Evolutionary conservation across 2,888 invertebrate species (phyloP), one percentile per base, ranked within the genome.

Genomic region (Eugnorisma glareosa): DNA sequence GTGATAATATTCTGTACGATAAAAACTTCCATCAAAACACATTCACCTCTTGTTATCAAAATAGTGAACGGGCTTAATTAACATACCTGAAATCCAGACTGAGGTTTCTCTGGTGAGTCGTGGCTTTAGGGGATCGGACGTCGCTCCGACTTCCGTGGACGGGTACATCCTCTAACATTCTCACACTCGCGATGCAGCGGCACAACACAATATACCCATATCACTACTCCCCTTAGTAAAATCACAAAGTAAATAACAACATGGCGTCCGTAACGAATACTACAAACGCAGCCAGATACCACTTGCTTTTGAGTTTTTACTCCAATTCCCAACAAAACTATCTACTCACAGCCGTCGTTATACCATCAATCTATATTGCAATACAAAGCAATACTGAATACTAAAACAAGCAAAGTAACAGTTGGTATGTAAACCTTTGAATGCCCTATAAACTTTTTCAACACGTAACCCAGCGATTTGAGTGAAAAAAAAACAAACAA

Each of bases 71-170:
- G 69, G 72, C 81, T 66, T 75, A 75, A 86, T 86, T 81, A 84
- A 91, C 92, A 89, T 95, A 98, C 98, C 98, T 98, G 95, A 99
- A 98, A 95, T 99, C 99, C 94, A 99, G 97, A 93, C 98, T 99
- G 92, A 98, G 97, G 96, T 99, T 99, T 93, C 99, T 97, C 95
- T 99, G 99, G 96, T 99, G 99, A 73, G 97, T 95, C 81, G 97
- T 91, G 84, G 93, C 90, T 89, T 95, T 96, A 43, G 93, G 79
- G 82, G 86, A 93, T 88, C 92, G 94, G 90, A 93, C 90, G 90
- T 96, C 96, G 90, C 94, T 93, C 82, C 95, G 94, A 92, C 94
- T 94, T 90, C 96, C 96, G 91, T 97, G 97, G 86, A 97, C 94
- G 86, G 97, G 97, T 84, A 97, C 97, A 96, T 97, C 95, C 93